These are phyloP conservation scores for Drosophila atroscutellata DNA, from an alignment of 2,888 invertebrate species.

Conservation along the genomic window DNA sequence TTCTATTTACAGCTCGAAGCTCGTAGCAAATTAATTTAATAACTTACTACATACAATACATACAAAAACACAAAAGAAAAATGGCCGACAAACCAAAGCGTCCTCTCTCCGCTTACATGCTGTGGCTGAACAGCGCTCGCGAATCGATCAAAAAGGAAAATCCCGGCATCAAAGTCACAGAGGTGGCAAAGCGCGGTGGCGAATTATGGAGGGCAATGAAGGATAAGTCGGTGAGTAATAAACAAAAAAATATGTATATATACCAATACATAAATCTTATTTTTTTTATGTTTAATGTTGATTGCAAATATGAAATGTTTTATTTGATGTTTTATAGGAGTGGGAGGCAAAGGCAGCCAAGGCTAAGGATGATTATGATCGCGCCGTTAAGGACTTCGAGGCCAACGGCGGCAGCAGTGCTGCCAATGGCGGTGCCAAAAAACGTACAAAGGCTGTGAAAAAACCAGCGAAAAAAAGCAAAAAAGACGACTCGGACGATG, in stretches of 20 bases:
- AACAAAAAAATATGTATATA: neutral
- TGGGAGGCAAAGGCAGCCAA: constrained; percentile 96
- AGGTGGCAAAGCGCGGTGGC: constrained; percentile 97
- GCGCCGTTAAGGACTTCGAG: constrained; percentile 95
- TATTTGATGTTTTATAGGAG: constrained; percentile 86
- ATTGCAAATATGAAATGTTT: neutral
- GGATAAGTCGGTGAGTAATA: constrained; percentile 90
- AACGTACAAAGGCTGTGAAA: constrained; percentile 84
- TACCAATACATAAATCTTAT: constrained; percentile 13
- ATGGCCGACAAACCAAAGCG: constrained; percentile 97
- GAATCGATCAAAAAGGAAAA: constrained; percentile 95
- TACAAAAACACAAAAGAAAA: constrained; percentile 84
- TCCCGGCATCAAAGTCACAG: constrained; percentile 96
- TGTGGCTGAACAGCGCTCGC: constrained; percentile 96
- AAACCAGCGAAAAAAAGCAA: constrained; percentile 86
- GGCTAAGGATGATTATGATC: constrained; percentile 95
- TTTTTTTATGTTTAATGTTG: neutral
- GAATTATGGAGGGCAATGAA: constrained; percentile 97
- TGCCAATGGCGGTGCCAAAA: constrained; percentile 86
- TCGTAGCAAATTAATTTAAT: constrained; percentile 56
- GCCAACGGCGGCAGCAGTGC: constrained; percentile 89
- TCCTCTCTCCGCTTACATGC: constrained; percentile 96
- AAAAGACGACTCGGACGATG: constrained; percentile 89
- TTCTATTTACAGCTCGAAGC: constrained; percentile 64
- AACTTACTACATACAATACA: constrained; percentile 51